A percentile compares a stretch with the other conserved stretches of the same genome.
Conservation (phyloP, 2,797 vertebrate species). For the Epinephelus awoara region DNA sequence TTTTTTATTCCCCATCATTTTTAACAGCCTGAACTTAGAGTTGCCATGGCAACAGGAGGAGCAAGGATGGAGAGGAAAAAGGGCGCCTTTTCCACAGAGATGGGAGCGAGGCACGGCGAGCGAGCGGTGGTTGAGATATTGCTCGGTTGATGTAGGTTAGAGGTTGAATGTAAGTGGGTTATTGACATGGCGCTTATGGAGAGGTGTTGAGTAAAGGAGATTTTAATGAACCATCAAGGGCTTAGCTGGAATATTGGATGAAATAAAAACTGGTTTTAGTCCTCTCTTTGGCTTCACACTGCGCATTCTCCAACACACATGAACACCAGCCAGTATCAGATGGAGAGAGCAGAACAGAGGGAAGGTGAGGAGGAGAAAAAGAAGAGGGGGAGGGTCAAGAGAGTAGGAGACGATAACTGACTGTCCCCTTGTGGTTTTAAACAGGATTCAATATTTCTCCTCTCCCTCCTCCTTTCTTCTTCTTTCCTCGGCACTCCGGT, state of each 20-base stretch:
- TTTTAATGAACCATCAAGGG: constrained; percentile 51
- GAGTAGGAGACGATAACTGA: constrained; percentile 54
- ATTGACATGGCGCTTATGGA: constrained; percentile 38
- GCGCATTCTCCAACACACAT: constrained; percentile 15
- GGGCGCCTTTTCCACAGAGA: constrained; percentile 66
- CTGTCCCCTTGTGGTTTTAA: constrained; percentile 58
- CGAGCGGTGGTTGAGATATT: constrained; percentile 44
- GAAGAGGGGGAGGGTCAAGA: constrained; percentile 64
- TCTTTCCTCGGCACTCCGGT: constrained; percentile 30
- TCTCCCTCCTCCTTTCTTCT: constrained; percentile 52
- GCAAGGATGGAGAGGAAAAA: constrained; percentile 77
- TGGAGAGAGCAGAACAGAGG: constrained; percentile 31
- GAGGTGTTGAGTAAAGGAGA: constrained; percentile 48
- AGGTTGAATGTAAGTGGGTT: constrained; percentile 41
- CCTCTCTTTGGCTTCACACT: constrained; percentile 6
- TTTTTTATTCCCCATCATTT: constrained; percentile 79
- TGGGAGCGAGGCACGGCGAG: constrained; percentile 41
- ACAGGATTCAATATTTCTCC: constrained; percentile 52
- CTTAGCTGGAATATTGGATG: constrained; percentile 25
- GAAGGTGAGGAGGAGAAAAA: constrained; percentile 37
- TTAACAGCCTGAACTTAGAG: constrained; percentile 85
- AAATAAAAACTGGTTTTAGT: constrained; percentile 30
- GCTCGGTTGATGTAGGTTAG: constrained; percentile 46
- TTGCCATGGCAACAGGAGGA: constrained; percentile 88
- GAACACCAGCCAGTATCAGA: constrained; percentile 43